phyloP scores from a whole-genome alignment of 2,113 vertebrate species.

The Prietella phreatophila region DNA sequence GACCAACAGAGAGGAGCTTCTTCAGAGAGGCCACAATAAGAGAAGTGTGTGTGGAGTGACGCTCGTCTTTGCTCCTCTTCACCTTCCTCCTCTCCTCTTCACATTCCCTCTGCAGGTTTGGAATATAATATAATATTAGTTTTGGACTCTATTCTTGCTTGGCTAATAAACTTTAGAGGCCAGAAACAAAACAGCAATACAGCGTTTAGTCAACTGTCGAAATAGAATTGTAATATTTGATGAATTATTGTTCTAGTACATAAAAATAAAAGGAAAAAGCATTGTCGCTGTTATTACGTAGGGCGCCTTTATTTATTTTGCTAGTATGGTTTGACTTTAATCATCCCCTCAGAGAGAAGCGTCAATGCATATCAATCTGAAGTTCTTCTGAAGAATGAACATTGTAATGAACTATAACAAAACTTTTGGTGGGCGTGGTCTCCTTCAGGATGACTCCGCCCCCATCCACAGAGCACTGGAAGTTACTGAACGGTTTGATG shows the following conservation, averaged over 20 bases:
- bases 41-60: constrained; percentile 88
- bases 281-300: not conserved
- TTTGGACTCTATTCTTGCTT: not conserved
- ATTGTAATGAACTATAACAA: not conserved
- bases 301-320: not conserved
- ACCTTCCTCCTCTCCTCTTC: constrained; percentile 82
- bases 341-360: not conserved
- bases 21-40: constrained; percentile 89
- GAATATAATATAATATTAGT: not conserved
- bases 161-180: not conserved
- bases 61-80: constrained; percentile 83
- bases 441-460: not conserved
- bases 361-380: not conserved
- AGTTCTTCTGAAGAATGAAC: not conserved
- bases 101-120: constrained; percentile 61
- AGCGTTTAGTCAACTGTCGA: not conserved
- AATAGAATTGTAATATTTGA: not conserved
- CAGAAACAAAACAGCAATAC: not conserved
- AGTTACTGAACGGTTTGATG: not conserved
- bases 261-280: not conserved
- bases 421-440: not conserved
- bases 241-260: not conserved
- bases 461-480: not conserved
- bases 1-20: constrained; percentile 84
- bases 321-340: not conserved